These are phyloP conservation scores for Motacilla alba DNA, from an alignment of 2,113 vertebrate species.

Conservation along the genomic window DNA sequence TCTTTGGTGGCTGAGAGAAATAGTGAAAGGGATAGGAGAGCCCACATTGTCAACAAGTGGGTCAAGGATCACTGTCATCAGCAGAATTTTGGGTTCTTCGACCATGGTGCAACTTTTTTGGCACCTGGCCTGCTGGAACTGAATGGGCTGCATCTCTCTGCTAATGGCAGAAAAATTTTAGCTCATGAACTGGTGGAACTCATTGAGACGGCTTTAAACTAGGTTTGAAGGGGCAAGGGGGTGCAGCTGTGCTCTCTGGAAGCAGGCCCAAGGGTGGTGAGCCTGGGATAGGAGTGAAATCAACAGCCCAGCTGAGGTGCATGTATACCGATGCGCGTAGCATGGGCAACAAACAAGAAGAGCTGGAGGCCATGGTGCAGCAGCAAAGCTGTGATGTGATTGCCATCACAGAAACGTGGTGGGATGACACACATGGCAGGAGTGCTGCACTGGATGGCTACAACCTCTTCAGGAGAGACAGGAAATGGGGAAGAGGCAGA, in stretches of 20 bases:
- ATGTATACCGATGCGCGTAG: accelerated
- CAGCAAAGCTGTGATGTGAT: background rate
- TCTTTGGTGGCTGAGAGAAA: background rate
- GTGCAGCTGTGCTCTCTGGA: background rate
- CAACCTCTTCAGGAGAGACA: background rate
- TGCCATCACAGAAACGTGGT: accelerated
- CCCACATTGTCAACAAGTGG: too few species aligned
- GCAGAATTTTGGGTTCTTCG: background rate
- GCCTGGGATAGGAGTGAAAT: background rate
- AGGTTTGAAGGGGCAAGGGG: background rate
- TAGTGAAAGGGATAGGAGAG: background rate
- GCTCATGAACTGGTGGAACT: background rate
- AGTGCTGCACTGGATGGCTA: background rate
- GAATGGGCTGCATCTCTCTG: background rate
- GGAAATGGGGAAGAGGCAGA: background rate
- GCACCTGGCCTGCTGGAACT: background rate
- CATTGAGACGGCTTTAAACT: too few species aligned
- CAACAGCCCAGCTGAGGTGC: background rate
- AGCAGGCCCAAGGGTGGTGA: background rate
- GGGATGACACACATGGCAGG: too few species aligned
- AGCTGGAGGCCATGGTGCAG: background rate
- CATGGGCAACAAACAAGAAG: background rate
- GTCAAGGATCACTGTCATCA: background rate
- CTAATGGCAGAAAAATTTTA: background rate
- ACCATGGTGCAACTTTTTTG: accelerated